Evolutionary conservation across 2,113 vertebrate genomes (phyloP).

Genomic region (Sturnira hondurensis): DNA sequence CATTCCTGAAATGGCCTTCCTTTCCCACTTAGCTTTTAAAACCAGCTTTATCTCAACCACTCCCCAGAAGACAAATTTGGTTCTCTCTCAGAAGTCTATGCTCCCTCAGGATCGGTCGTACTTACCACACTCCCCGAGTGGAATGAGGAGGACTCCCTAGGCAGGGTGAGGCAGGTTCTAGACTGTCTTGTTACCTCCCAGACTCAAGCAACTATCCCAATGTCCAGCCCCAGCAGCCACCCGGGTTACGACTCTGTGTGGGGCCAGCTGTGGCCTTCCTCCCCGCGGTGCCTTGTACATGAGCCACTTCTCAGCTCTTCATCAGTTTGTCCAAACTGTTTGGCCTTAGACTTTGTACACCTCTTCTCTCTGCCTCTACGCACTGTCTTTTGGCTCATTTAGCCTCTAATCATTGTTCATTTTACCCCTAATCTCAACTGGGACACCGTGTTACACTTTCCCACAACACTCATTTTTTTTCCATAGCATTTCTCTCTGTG

Average conservation of each 20-base stretch:
- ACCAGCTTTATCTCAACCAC: not conserved
- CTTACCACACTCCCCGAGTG: not conserved
- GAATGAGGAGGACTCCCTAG: not conserved
- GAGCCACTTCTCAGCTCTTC: not conserved
- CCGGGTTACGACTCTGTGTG: not conserved
- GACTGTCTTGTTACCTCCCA: not conserved
- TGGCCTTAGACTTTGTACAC: not conserved
- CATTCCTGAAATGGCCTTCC: not conserved
- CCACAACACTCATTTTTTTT: not conserved
- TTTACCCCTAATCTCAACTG: not conserved
- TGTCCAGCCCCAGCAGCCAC: not conserved
- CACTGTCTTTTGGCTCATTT: not conserved
- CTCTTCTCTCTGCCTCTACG: not conserved
- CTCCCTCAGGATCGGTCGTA: not conserved
- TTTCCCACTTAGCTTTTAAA: not conserved
- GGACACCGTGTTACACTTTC: not conserved
- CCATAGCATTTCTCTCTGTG: not conserved
- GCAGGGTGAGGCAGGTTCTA: not conserved
- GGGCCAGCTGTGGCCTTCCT: not conserved
- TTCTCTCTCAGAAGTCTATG: not conserved
- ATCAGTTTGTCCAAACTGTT: not conserved
- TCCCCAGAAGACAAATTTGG: not conserved
- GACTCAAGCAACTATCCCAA: not conserved
- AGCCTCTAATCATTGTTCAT: not conserved
- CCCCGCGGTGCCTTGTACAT: too few species aligned